Evolutionary conservation across 2,888 invertebrate species (phyloP).

Genomic region (Cataglyphis livida): DNA sequence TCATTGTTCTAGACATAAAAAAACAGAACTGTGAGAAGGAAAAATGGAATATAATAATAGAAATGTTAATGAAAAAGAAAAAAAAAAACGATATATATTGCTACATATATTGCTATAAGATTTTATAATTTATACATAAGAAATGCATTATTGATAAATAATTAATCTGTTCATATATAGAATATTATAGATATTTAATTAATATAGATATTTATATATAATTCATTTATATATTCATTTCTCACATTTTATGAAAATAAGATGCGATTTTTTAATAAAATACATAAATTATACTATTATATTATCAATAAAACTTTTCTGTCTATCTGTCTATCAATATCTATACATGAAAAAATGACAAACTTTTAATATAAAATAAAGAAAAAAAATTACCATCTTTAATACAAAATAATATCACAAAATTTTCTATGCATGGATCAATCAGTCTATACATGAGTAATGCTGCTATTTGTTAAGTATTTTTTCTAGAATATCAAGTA

Average conservation of each 20-base stretch:
- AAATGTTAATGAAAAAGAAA: neutral
- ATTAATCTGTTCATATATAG: neutral
- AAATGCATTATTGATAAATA: neutral
- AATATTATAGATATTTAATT: neutral
- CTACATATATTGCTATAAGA: too few relatives aligned
- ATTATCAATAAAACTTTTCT: neutral
- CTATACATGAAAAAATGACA: neutral
- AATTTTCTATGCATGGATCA: neutral
- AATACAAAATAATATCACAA: neutral
- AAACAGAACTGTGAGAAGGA: neutral
- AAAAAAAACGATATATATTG: neutral
- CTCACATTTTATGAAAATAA: neutral
- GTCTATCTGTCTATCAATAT: neutral
- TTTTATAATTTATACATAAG: neutral
- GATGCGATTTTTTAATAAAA: neutral
- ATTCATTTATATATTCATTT: neutral
- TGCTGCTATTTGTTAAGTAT: neutral
- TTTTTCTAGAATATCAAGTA: neutral
- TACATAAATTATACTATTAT: neutral
- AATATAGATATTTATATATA: neutral
- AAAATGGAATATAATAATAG: neutral
- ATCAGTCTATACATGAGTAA: neutral
- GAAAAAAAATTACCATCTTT: neutral
- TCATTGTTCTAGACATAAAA: neutral
- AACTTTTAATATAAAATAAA: neutral